These are phyloP conservation scores for Psococerastis gibbosa DNA, from an alignment of 2,888 invertebrate species.

Conservation along the genomic window DNA sequence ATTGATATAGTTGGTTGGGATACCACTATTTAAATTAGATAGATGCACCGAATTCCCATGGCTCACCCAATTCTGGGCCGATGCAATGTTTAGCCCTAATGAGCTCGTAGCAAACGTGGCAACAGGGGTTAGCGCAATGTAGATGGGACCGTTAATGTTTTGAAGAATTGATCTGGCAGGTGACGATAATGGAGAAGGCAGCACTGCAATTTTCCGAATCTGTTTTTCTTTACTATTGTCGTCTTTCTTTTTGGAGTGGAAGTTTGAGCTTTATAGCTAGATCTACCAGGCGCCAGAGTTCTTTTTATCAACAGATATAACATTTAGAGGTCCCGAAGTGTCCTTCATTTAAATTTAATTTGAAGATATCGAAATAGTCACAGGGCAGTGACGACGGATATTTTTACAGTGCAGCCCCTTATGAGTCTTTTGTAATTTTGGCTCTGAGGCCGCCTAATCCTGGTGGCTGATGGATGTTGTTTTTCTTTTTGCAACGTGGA, in stretches of 20 bases:
- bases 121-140: too few relatives aligned
- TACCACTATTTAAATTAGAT: conserved; percentile 2
- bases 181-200: neutral
- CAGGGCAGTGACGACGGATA: too few relatives aligned
- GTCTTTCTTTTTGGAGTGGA: neutral
- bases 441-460: too few relatives aligned
- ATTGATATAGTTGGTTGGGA: neutral
- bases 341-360: too few relatives aligned
- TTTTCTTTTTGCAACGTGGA: too few relatives aligned
- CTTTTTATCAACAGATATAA: neutral
- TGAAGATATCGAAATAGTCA: too few relatives aligned
- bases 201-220: neutral
- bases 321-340: neutral
- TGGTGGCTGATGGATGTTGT: too few relatives aligned
- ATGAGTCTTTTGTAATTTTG: too few relatives aligned
- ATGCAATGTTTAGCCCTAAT: neutral
- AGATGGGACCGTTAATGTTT: neutral
- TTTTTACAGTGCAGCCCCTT: too few relatives aligned
- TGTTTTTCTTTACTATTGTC: neutral
- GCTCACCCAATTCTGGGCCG: neutral
- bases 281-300: neutral
- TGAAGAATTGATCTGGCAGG: neutral
- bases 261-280: neutral
- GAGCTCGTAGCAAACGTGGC: neutral
- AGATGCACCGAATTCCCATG: neutral